Base-by-base conservation (phyloP, 1,140 invertebrate species). In the Phocides pigmalion region DNA sequence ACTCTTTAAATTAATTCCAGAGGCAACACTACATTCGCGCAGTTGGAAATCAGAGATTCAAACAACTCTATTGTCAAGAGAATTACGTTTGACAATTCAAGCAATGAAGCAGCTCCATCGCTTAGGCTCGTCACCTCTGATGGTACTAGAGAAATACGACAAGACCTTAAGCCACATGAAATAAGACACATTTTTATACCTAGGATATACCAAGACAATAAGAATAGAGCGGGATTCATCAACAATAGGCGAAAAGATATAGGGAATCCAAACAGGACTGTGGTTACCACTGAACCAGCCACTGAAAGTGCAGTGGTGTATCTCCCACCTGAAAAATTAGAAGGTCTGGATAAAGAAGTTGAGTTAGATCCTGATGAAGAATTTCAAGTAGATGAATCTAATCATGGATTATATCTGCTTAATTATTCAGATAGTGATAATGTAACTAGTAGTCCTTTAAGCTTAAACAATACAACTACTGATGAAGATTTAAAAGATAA, bases 381-480 rank as follows among this genome's bases (percentile, higher is more conserved):
- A 49, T 91, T 92, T 58, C 90, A 92, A 81, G 91, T 92, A 0
- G 89, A 92, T 62, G 91, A 92, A 77, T 91, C 89, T 1, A 92
- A 91, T 71, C 91, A 92, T 76, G 91, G 90, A 37, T 53, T 92
- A 20, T 92, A 91, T 74, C 77, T 92, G 53, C 79, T 90, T 28
- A 92, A 92, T 70, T 91, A 91, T 77, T 87, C 90, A 3, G 86
- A 91, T 28, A 81, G 82, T 12, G 86, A 89, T 64, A 90, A 90
- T 65, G 68, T 86, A 14, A 86, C 86, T 28, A 74, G 76, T 50
- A 74, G 47, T 46, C 62, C 72, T 46, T 32, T 66, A n/a, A 70
- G 73, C 32, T 62, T 81, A 51, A 85, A 81, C 64, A 81, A 78
- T 69, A 83, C 77, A 37, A 76, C 64, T 49, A 64, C 63, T 35